These are phyloP conservation scores for Vidua chalybeata DNA, from an alignment of 2,113 vertebrate species.

Conservation along the genomic window DNA sequence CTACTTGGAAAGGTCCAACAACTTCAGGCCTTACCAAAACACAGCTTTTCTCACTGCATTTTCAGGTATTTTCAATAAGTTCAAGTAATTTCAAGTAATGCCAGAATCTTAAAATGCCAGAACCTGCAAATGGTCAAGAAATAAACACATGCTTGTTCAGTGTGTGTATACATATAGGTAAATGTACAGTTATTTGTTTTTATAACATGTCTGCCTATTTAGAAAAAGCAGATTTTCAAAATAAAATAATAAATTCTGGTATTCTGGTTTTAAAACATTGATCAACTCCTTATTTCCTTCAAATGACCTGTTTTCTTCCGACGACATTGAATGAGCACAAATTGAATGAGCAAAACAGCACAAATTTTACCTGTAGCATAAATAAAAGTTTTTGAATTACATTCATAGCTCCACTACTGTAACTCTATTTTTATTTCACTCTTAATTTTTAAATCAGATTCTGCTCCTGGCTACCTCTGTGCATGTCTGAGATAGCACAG, in stretches of 20 bases:
- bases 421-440: not conserved
- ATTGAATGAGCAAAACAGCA: not conserved
- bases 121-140: not conserved
- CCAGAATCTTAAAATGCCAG: not conserved
- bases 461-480: not conserved
- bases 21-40: not conserved
- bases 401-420: not conserved
- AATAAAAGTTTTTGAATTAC: not conserved
- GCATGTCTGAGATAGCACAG: accelerated
- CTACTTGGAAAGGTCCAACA: not conserved
- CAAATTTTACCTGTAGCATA: not conserved
- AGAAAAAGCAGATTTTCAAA: not conserved
- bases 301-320: not conserved
- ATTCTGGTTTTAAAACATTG: not conserved
- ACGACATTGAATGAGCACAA: not conserved
- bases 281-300: not conserved
- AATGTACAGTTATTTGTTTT: not conserved
- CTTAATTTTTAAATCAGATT: not conserved
- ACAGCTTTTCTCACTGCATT: not conserved
- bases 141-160: not conserved
- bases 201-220: not conserved
- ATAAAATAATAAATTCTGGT: not conserved
- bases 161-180: not conserved
- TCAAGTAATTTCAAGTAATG: not conserved
- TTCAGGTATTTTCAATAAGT: not conserved